These are phyloP conservation scores for Melanogrammus aeglefinus DNA, from an alignment of 2,797 vertebrate genomes.

Conservation along the genomic window DNA sequence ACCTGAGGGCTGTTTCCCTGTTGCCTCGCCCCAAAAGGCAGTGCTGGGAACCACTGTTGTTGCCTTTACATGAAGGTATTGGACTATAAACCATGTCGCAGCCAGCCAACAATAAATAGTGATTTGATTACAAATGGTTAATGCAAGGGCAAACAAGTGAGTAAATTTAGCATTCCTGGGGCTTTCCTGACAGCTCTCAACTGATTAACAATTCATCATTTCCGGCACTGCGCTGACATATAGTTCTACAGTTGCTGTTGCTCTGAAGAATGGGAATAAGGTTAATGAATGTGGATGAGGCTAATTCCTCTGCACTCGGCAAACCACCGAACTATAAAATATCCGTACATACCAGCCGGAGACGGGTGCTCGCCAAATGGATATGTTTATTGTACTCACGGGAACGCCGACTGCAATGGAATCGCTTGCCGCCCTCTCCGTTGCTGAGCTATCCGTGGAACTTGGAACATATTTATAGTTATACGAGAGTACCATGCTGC, in stretches of 20 bases:
- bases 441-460: constrained; percentile 40
- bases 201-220: constrained; percentile 80
- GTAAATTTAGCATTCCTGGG: constrained; percentile 71
- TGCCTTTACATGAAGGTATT: constrained; percentile 47
- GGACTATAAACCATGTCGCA: constrained; percentile 63
- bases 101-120: constrained; percentile 69
- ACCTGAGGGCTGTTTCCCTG: constrained; percentile 38
- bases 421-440: constrained; percentile 40
- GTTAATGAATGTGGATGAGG: constrained; percentile 79
- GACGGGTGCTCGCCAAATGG: constrained; percentile 55
- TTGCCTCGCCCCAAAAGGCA: constrained; percentile 36
- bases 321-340: constrained; percentile 68
- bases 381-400: constrained; percentile 48
- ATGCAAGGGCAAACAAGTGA: constrained; percentile 75
- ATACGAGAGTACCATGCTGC: neutral
- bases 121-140: constrained; percentile 78
- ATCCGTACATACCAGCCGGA: constrained; percentile 50
- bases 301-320: constrained; percentile 76
- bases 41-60: constrained; percentile 49
- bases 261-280: constrained; percentile 76
- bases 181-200: constrained; percentile 77
- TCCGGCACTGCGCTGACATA: constrained; percentile 70
- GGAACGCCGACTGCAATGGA: constrained; percentile 45
- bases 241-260: constrained; percentile 60
- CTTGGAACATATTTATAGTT: constrained; percentile 38